Evolutionary conservation across 2,113 vertebrate genomes (phyloP), one percentile per base, ranked within the genome.

Genomic region (Hippocampus guttulatus): DNA sequence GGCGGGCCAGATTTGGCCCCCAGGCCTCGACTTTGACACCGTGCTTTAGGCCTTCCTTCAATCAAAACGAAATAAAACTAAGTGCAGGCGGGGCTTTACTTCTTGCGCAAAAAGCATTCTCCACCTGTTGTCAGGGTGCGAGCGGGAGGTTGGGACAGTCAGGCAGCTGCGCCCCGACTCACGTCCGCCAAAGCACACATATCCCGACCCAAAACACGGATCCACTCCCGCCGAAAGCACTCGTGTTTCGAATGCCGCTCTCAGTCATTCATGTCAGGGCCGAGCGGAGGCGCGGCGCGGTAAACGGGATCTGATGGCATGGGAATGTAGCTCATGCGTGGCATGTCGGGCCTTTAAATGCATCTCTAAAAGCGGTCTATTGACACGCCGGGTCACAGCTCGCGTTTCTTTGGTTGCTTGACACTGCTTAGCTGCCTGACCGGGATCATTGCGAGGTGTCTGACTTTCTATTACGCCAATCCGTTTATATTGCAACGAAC

Each of bases 101-200:
- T 51, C 49, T 5, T 58, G 0, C 30, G 23, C 10, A 58, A 25
- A 51, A 18, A n/a, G 52, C 27, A 18, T 63, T 73, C 67, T 67
- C 74, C 89, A 92, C 89, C 91, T 92, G 91, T 89, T 81, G 73
- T 71, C 4, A 57, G 60, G 10, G 67, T 52, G 61, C 25, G 61
- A 60, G 30, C 2, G 15, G 21, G 47, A 71, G 75, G 61, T 71
- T 76, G 81, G 73, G 77, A 84, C 83, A 83, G 69, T 51, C 64
- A 47, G 70, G 73, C 89, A 91, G 89, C 88, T 90, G 88, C 74
- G 79, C 51, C 75, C 70, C 33, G 68, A 57, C 71, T 81, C 68
- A 82, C 77, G 73, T 58, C 67, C 38, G 58, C 30, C 57, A 27
- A 0, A 25, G 27, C 55, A 75, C 78, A 64, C 55, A 54, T 14